Base-by-base conservation (phyloP, 2,888 invertebrate genomes). In the Diarsia dahlii region DNA sequence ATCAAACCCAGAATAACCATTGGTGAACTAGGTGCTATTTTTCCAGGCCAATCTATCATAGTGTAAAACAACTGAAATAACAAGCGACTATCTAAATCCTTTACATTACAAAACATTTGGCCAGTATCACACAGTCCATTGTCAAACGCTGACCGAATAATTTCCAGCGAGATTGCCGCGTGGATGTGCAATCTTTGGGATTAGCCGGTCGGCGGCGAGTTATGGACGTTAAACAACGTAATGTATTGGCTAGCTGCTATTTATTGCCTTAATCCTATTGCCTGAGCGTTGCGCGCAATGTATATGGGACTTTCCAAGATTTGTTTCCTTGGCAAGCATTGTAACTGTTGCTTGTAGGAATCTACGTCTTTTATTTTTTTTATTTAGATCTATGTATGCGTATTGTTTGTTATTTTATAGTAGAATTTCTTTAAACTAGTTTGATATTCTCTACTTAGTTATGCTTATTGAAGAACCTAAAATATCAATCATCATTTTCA, bases 251-350 rank as follows among this genome's bases (percentile, higher is more conserved):
- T 77, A 85, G 86, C 75, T 71, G 76, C 78, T 81, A 87, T 87
- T 87, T 87, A 86, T 81, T 76, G 80, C 84, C 80, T 81, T 81
- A 85, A 81, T 84, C 86, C 81, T 80, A 87, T 87, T 80, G 71
- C 76, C 74, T 70, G 74, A 79, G 65, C 76, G 72, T 80, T 80
- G 80, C 71, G 46, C 80, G 76, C 76, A 74, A 77, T 76, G 64
- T 80, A 63, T 83, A 68, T 74, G 70, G 62, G 77, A 70, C 76
- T 76, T 75, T 54, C 64, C 56, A 54, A 79, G 83, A 85, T 83
- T 84, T 85, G 76, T 85, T 76, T 81, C 70, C 6, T 34, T 77
- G 20, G 84, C 81, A 74, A 76, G 74, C 84, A 74, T 74, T 83
- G 78, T 78, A 84, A 76, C 85, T 76, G 79, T 76, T 84, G 79